Evolutionary conservation across 2,113 vertebrate genomes (phyloP).

Genomic region (Thalassoma bifasciatum): DNA sequence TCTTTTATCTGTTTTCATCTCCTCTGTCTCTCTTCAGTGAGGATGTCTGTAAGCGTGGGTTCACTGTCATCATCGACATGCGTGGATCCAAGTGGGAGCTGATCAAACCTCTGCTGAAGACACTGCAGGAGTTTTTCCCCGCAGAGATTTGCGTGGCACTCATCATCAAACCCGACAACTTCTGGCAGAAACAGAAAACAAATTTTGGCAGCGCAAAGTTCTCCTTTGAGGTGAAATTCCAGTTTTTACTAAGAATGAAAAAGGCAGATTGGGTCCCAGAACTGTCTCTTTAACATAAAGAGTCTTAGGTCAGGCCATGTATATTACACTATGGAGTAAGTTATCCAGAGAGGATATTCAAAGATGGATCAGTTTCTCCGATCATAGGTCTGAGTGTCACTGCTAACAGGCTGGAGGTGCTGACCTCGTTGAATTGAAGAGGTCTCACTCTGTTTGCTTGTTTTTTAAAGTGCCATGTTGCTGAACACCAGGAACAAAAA

Average conservation of each 20-base stretch:
- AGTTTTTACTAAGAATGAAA: not conserved
- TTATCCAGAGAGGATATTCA: not conserved
- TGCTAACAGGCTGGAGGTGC: not conserved
- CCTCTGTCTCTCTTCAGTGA: slow-evolving; percentile 82
- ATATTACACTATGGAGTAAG: no score
- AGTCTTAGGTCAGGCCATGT: no score
- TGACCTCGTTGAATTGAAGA: not conserved
- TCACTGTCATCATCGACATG: slow-evolving; percentile 99
- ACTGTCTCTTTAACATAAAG: no score
- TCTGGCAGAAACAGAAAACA: slow-evolving; percentile 99
- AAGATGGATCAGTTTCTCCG: not conserved
- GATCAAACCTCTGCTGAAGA: slow-evolving; percentile 98
- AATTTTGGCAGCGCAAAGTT: slow-evolving; percentile 99
- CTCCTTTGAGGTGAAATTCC: slow-evolving; percentile 91
- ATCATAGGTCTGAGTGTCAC: not conserved
- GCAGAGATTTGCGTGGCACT: slow-evolving; percentile 97
- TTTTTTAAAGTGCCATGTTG: not conserved
- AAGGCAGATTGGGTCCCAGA: not conserved
- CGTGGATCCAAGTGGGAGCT: slow-evolving; percentile 98
- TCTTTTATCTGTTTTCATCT: not conserved
- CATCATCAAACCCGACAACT: slow-evolving; percentile 99
- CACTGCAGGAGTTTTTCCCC: slow-evolving; percentile 95
- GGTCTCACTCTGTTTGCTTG: not conserved
- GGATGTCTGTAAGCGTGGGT: slow-evolving; percentile 97
- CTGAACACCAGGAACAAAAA: not conserved